Percentiles rank a stretch among this genome's conserved stretches.
These are phyloP conservation scores for Helicoverpa armigera DNA, from an alignment of 1,140 invertebrate species.

Conservation along the genomic window DNA sequence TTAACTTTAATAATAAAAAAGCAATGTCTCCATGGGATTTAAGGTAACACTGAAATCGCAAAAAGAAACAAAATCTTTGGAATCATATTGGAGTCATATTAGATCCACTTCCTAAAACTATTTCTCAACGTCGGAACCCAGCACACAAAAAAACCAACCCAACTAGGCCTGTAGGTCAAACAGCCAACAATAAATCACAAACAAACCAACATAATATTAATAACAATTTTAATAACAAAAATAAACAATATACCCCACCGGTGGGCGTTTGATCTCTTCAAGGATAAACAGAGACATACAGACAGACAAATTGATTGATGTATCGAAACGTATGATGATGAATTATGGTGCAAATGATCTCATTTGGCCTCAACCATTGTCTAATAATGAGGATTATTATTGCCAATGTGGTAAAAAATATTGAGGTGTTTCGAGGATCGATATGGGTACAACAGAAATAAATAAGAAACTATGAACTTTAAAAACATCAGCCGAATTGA, in stretches of 20 bases:
- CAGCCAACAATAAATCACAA: conserved; percentile 18
- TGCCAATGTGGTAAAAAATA: conserved; percentile 13
- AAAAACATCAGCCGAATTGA: too few relatives aligned
- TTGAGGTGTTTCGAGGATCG: not conserved
- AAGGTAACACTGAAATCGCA: too few relatives aligned
- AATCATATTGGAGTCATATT: too few relatives aligned
- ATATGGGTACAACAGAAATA: not conserved
- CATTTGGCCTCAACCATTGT: conserved; percentile 68
- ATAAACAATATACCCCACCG: conserved; percentile 18
- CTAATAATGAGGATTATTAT: conserved; percentile 33
- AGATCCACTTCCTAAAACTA: too few relatives aligned
- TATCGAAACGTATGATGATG: conserved; percentile 62
- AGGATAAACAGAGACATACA: not conserved
- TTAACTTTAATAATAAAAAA: too few relatives aligned
- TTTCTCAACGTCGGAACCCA: not conserved
- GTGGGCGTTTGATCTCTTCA: conserved; percentile 34
- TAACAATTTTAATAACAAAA: conserved; percentile 39
- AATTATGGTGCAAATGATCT: conserved; percentile 71
- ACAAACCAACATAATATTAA: conserved; percentile 23
- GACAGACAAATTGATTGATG: conserved; percentile 67
- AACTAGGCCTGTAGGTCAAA: conserved; percentile 10
- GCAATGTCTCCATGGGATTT: too few relatives aligned
- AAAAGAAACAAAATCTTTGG: too few relatives aligned
- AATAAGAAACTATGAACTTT: not conserved
- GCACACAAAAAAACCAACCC: not conserved